Percentiles rank a stretch among this genome's conserved stretches.
phyloP scores from a whole-genome alignment of 2,888 invertebrate species.

The Tenthredo livida region DNA sequence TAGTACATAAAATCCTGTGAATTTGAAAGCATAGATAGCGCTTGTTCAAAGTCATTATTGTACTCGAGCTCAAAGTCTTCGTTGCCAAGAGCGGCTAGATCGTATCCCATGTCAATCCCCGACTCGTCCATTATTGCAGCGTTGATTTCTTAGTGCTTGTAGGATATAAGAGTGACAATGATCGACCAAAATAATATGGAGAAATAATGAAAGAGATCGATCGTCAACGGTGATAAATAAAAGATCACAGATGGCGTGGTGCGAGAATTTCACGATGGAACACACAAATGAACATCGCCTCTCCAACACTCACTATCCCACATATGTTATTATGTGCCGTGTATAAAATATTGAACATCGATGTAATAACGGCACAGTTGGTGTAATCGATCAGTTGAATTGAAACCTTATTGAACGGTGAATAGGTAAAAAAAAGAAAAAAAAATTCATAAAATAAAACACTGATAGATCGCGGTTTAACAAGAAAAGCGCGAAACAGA shows the following conservation, averaged over 20 bases:
- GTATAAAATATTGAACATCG: neutral
- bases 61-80: conserved; percentile 80
- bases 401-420: neutral
- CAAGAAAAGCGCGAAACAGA: neutral
- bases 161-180: neutral
- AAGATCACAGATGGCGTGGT: conserved; percentile 10
- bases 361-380: neutral
- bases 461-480: neutral
- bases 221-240: conserved; percentile 17
- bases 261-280: conserved; percentile 19
- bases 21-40: conserved; percentile 79
- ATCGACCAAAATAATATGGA: neutral
- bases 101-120: conserved; percentile 84
- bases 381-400: neutral
- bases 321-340: neutral
- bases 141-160: neutral
- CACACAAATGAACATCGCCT: conserved; percentile 3
- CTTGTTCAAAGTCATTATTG: conserved; percentile 81
- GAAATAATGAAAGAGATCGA: neutral
- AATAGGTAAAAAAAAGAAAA: no score
- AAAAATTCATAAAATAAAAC: neutral
- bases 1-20: conserved; percentile 83
- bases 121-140: conserved; percentile 81
- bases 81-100: conserved; percentile 81
- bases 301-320: conserved; percentile 21